Evolutionary conservation across 2,888 invertebrate genomes (phyloP).

Genomic region (Torymus auratus): DNA sequence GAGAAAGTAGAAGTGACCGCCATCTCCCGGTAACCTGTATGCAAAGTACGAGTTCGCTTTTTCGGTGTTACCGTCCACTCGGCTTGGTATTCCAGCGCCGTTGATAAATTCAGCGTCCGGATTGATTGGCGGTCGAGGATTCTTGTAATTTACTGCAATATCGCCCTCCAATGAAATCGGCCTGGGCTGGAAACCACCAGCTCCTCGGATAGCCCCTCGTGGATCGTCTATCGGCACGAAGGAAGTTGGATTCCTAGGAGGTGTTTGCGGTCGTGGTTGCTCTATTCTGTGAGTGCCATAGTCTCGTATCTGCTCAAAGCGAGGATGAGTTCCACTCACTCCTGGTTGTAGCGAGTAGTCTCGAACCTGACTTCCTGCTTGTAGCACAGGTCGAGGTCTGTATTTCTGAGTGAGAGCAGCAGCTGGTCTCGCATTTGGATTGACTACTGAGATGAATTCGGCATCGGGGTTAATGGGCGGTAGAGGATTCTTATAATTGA

Average conservation of each 20-base stretch:
- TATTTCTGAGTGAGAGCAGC: conserved; percentile 62
- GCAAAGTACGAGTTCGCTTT: conserved; percentile 82
- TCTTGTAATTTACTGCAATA: conserved; percentile 80
- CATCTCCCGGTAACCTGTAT: conserved; percentile 85
- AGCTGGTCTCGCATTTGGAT: conserved; percentile 63
- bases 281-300: conserved; percentile 56
- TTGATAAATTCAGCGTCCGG: conserved; percentile 81
- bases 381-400: conserved; percentile 56
- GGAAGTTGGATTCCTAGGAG: conserved; percentile 60
- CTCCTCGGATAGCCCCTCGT: conserved; percentile 38
- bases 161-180: conserved; percentile 76
- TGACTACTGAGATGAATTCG: conserved; percentile 79
- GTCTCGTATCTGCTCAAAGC: conserved; percentile 32
- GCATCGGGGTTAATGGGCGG: conserved; percentile 84
- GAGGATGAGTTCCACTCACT: neutral
- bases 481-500: conserved; percentile 84
- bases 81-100: conserved; percentile 61
- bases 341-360: conserved; percentile 44
- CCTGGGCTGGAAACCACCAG: conserved; percentile 51
- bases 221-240: conserved; percentile 65
- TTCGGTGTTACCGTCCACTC: conserved; percentile 61
- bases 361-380: conserved; percentile 58
- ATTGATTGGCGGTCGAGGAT: conserved; percentile 80
- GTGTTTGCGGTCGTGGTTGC: conserved; percentile 46
- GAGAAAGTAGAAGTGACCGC: conserved; percentile 87